Evolutionary conservation across 2,888 invertebrate species (phyloP), one percentile per base, ranked within the genome.

Genomic region (Theodoxus fluviatilis): DNA sequence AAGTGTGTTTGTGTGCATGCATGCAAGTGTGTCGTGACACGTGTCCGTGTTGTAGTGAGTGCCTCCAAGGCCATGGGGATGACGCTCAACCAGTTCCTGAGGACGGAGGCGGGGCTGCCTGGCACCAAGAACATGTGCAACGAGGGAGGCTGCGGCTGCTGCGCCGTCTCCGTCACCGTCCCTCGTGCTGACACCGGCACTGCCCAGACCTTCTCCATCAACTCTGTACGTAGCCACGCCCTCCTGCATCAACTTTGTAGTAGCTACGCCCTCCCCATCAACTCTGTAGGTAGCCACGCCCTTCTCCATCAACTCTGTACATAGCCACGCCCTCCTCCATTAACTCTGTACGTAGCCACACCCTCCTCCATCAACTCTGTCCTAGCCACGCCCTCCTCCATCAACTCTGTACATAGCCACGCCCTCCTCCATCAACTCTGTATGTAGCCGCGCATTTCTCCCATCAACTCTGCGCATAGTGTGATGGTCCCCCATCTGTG

Each of bases 71-170:
- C n/a, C n/a, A n/a, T n/a, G n/a, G n/a, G n/a, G n/a, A n/a, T n/a
- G n/a, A n/a, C n/a, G n/a, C 73, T 79, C 18, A 79, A 78, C 52
- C 75, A 76, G 37, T 79, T 77, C 72, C 64, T 79, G 37, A 72
- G 78, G n/a, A 68, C 77, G 38, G 74, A 69, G 7, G 74, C 74
- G 0, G 73, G 76, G 3, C 75, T 81, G 66, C 77, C 73, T 35
- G 83, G 83, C 1, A 83, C 83, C 28, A 87, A 87, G 78, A 81
- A 86, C 70, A 87, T 87, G 76, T 87, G 87, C 75, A 79, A 84
- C 70, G 87, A 87, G 74, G 87, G 86, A 3, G 87, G 87, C n/a
- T 87, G 87, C 78, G 87, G 87, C 4, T 83, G 83, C 4, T 87
- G 87, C 73, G 83, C 84, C 22, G 85, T 87, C 55, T 73, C 79